phyloP scores from a whole-genome alignment of 2,113 vertebrate genomes.

The Chloropsis hardwickii region DNA sequence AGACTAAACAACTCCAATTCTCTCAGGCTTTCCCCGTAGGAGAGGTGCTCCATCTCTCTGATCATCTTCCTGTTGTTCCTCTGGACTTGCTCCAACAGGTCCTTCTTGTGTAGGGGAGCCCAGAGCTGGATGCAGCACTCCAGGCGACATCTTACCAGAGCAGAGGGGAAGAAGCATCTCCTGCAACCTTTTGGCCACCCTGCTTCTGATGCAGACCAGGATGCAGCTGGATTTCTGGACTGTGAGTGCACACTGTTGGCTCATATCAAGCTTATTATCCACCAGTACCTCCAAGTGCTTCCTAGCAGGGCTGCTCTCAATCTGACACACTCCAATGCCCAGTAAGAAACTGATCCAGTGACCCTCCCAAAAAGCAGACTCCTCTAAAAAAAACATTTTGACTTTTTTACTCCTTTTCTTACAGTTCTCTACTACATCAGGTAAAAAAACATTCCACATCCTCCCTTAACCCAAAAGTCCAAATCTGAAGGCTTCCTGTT shows the following conservation, averaged over 20 bases:
- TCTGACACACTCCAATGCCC: neutral
- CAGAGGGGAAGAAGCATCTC: neutral
- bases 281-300: neutral
- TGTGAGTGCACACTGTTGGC: neutral
- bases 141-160: neutral
- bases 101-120: neutral
- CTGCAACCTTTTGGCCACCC: neutral
- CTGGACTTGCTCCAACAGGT: neutral
- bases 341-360: neutral
- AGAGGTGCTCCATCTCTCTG: neutral
- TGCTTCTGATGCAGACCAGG: neutral
- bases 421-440: neutral
- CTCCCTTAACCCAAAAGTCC: neutral
- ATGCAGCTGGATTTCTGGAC: neutral
- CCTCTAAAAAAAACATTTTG: neutral
- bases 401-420: neutral
- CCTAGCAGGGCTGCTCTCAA: accelerated
- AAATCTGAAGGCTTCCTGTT: neutral
- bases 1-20: neutral
- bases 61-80: neutral
- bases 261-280: neutral
- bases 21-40: accelerated
- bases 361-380: neutral
- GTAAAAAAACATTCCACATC: neutral
- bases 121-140: neutral